Evolutionary conservation across 1,140 invertebrate species (phyloP), one percentile per base, ranked within the genome.

Genomic region (Leptinotarsa defecta): DNA sequence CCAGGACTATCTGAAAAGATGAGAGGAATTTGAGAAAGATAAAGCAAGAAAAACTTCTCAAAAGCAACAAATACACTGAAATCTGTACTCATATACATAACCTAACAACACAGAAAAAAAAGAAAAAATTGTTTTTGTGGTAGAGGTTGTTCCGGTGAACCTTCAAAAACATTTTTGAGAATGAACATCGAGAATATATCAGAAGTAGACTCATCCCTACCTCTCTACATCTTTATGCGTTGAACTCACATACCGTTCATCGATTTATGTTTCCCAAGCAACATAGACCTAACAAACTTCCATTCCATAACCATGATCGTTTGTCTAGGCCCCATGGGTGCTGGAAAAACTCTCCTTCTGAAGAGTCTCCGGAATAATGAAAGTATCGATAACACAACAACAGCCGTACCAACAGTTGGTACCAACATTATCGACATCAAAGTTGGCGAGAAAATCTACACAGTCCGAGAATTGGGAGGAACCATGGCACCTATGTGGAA

Each of bases 301-400:
- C 19, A 62, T 17, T n/a, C 17, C 6, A 57, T 63, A 73, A 74
- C 22, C 48, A 87, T 87, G 81, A 89, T 91, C 76, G 85, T 95
- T 5, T 95, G 94, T 79, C 83, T 95, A 65, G 94, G 94, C 1
- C 93, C 94, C 4, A 88, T 89, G 67, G 91, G 92, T 69, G 91
- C 92, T 1, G 94, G 94, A 0, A 95, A 95, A 88, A 94, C 93
- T 0, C 88, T 94, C n/a, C 83, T 95, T 20, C 83, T 95, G 62
- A 92, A 92, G 85, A 90, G 90, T 65, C 84, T 95, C 5, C 91
- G 94, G 84, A 89, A 90, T 63, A 86, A 88, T 1, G 88, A 90
- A 34, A 86, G 87, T 1, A 91, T 94, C 13, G 92, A 94, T 78
- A 90, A 91, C 71, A 92, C 91, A 0, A 92, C 91, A 64, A 91